A percentile compares a stretch with the other conserved stretches of the same genome.
phyloP scores from a whole-genome alignment of 2,113 vertebrate genomes.

The Axis porcinus region DNA sequence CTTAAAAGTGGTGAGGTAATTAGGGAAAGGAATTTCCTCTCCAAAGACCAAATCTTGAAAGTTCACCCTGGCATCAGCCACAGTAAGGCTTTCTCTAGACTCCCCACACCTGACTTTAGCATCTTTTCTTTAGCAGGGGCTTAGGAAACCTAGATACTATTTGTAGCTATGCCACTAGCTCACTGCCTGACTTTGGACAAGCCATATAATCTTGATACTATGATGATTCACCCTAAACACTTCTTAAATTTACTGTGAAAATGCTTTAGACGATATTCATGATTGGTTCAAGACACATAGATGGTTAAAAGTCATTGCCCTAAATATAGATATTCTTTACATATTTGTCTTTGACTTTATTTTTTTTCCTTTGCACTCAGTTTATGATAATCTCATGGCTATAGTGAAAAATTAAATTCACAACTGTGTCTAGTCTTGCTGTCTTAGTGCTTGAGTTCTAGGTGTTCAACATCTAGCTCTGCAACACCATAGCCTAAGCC shows the following conservation, averaged over 20 bases:
- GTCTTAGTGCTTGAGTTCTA: neutral
- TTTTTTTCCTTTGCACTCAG: neutral
- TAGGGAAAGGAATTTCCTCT: neutral
- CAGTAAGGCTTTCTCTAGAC: neutral
- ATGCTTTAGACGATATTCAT: neutral
- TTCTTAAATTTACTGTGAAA: neutral
- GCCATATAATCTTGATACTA: neutral
- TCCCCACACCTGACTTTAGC: neutral
- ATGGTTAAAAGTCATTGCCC: neutral
- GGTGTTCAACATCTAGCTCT: neutral
- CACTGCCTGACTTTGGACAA: neutral
- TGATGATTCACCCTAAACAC: neutral
- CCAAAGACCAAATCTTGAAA: neutral
- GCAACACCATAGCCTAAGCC: neutral
- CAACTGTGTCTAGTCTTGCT: neutral
- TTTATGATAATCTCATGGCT: neutral
- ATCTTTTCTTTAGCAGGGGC: neutral
- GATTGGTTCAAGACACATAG: neutral
- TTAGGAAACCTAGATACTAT: neutral
- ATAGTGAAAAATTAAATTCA: neutral
- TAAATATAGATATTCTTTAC: neutral
- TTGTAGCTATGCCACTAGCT: neutral
- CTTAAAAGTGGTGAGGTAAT: neutral
- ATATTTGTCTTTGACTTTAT: neutral
- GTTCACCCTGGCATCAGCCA: neutral